Percentiles rank a stretch among this genome's conserved stretches.
phyloP scores from a whole-genome alignment of 2,888 invertebrate genomes.

The Neoascia interrupta region DNA sequence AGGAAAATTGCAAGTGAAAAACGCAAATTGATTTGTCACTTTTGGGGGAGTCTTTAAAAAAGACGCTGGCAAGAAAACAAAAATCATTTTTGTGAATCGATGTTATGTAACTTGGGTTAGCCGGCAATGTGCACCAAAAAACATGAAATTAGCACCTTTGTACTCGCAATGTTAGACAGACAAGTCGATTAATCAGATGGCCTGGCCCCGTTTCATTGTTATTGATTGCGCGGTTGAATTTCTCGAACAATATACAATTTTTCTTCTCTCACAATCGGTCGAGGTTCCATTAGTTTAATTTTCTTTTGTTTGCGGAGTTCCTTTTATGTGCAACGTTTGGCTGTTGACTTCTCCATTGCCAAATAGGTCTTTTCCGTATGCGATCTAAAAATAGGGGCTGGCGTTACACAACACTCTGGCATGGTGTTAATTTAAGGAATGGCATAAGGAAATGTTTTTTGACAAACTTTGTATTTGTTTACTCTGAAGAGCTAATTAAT shows the following conservation, averaged over 20 bases:
- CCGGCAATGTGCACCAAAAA: slow-evolving; percentile 32
- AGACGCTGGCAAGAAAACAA: slow-evolving; percentile 1
- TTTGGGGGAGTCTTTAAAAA: too few species aligned
- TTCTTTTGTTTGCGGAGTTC: slow-evolving; percentile 17
- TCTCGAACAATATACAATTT: too few species aligned
- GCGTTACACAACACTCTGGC: slow-evolving; percentile 55
- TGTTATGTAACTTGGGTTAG: slow-evolving; percentile 47
- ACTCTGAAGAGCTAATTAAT: too few species aligned
- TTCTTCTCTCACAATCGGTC: slow-evolving; percentile 2
- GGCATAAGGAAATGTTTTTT: background rate
- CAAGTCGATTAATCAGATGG: too few species aligned
- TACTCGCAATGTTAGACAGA: too few species aligned
- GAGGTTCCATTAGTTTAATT: slow-evolving; percentile 21
- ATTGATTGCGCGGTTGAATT: slow-evolving; percentile 26
- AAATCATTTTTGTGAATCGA: slow-evolving; percentile 3
- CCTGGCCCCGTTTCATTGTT: slow-evolving; percentile 23
- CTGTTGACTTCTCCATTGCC: slow-evolving; percentile 29
- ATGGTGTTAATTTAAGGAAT: slow-evolving; percentile 2
- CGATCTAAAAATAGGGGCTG: slow-evolving; percentile 53
- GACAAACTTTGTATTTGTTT: too few species aligned
- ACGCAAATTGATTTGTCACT: slow-evolving; percentile 58
- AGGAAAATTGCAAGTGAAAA: too few species aligned
- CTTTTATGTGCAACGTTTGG: slow-evolving; percentile 1
- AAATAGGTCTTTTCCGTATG: slow-evolving; percentile 17
- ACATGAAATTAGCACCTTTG: background rate